Evolutionary conservation across 2,113 vertebrate species (phyloP).

Genomic region (Clarias batrachus): DNA sequence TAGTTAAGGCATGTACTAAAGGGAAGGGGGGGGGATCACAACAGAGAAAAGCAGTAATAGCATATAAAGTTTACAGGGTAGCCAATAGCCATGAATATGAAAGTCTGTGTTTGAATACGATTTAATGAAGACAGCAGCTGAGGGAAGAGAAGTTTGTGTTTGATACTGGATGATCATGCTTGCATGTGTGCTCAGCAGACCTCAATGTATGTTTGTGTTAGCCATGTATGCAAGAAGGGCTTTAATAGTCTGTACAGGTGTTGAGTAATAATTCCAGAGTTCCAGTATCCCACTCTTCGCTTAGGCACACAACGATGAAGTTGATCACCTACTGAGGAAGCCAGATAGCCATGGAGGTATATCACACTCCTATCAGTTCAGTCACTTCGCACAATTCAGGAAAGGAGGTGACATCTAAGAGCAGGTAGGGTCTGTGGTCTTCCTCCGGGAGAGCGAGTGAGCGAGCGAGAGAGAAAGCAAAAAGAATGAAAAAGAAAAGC

Average conservation of each 20-base stretch:
- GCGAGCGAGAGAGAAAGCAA: not conserved
- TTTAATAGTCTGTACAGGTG: constrained; percentile 42
- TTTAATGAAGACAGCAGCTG: constrained; percentile 38
- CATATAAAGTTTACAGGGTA: constrained; percentile 72
- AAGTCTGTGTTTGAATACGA: constrained; percentile 37
- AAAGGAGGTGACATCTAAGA: not conserved
- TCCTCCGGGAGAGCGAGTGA: not conserved
- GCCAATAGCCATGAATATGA: constrained; percentile 52
- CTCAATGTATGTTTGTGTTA: constrained; percentile 10
- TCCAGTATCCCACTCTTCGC: constrained; percentile 13
- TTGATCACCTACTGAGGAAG: not conserved
- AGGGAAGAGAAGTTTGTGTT: constrained; percentile 35
- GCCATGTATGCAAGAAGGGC: constrained; percentile 20
- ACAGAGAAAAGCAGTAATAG: constrained; percentile 51
- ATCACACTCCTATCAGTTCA: not conserved
- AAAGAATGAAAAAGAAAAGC: not conserved
- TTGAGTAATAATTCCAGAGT: constrained; percentile 25
- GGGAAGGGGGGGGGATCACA: constrained; percentile 10
- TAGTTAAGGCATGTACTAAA: constrained; percentile 76
- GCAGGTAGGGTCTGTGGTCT: not conserved
- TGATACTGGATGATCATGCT: constrained; percentile 17
- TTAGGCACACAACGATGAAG: not conserved
- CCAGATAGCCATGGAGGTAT: not conserved
- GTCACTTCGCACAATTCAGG: not conserved
- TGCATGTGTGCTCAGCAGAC: constrained; percentile 21